Evolutionary conservation across 2,888 invertebrate species (phyloP), one percentile per base, ranked within the genome.

Genomic region (Resseliella maxima): DNA sequence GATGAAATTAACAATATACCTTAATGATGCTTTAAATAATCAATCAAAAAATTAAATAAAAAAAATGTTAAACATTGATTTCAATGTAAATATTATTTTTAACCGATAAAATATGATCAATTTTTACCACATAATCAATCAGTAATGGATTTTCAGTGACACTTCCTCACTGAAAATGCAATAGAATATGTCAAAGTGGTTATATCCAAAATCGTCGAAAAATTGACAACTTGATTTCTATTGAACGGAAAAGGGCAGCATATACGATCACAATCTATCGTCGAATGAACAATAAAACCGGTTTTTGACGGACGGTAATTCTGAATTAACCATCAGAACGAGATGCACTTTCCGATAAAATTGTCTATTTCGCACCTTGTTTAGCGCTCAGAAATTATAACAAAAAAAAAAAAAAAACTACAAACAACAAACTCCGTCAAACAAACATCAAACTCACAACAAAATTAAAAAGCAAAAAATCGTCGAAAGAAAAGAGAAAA

Each of bases 141-240:
- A 72, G 31, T n/a, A 72, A 31, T 72, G 72, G 10, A 15, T 0
- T 72, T 3, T 12, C 31, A 12, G 35, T 72, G 72, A 72, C 72
- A 72, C 72, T 72, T 72, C 31, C 72, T 72, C 35, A 18, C 72
- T 72, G 31, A 72, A 72, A 59, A 72, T 15, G 31, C n/a, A 27
- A 72, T 72, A 72, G 72, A 72, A 72, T 72, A 1, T 50, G 72
- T 72, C 72, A 72, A 72, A 72, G 72, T 72, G 72, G 72, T 72
- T 72, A 12, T 72, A 10, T 10, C 72, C 72, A 72, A 72, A 72
- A 72, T 31, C 72, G 31, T 31, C 31, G 72, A 72, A n/a, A n/a
- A 72, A 72, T 72, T 72, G 72, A 72, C 72, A 72, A 72, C 72
- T 72, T 72, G 72, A 72, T 72, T 72, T 72, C 31, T 8, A 1